These are phyloP conservation scores for Dendrolimus kikuchii DNA, from an alignment of 1,140 invertebrate genomes.

Conservation along the genomic window DNA sequence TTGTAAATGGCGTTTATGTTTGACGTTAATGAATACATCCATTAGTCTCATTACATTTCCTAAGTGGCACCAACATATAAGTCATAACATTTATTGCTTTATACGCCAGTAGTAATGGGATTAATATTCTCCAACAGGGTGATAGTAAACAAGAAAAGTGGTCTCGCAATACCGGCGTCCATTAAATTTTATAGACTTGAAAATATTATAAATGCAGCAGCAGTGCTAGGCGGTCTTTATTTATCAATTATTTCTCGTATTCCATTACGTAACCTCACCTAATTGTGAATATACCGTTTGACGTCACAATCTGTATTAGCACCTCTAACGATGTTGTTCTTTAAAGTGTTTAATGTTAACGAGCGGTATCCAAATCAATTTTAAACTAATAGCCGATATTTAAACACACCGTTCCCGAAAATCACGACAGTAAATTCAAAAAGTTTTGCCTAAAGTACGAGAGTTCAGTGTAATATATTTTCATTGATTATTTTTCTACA, in stretches of 20 bases:
- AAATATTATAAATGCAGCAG: no score
- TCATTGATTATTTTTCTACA: constrained; percentile 1
- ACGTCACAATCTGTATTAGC: no score
- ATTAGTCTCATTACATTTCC: no score
- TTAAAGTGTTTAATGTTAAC: constrained; percentile 1
- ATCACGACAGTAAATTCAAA: constrained; percentile 9
- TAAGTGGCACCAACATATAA: not conserved
- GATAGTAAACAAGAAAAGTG: constrained; percentile 23
- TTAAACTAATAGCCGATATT: not conserved
- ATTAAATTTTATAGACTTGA: constrained; percentile 15
- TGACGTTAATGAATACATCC: no score
- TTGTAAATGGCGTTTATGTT: no score
- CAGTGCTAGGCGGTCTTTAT: no score
- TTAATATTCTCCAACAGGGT: constrained; percentile 20
- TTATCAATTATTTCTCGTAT: no score
- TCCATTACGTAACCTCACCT: no score
- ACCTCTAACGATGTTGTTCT: no score
- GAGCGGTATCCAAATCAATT: not conserved
- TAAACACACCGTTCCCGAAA: not conserved
- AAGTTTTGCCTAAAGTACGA: not conserved
- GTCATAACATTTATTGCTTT: constrained; percentile 9
- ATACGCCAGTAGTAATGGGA: constrained; percentile 18
- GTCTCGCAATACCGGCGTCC: constrained; percentile 10
- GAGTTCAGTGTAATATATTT: constrained; percentile 2
- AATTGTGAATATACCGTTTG: no score